phyloP scores from a whole-genome alignment of 1,140 invertebrate genomes.

The Reticulitermes speratus region DNA sequence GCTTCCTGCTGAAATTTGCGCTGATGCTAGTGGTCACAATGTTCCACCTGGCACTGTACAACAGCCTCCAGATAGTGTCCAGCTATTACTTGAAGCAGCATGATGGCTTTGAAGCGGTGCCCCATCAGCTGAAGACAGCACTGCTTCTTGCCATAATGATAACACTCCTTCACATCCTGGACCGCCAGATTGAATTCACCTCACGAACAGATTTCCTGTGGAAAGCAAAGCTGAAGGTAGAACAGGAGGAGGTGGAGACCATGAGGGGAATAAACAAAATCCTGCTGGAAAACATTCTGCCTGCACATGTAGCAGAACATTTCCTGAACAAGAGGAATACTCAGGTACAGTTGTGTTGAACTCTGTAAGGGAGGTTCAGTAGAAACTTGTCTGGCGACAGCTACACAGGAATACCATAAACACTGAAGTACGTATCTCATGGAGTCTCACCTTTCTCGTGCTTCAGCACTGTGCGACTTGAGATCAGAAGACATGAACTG shows the following conservation, averaged over 20 bases:
- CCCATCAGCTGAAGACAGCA: slow-evolving; percentile 61
- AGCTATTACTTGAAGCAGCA: slow-evolving; percentile 55
- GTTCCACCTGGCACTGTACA: slow-evolving; percentile 63
- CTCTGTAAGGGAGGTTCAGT: no score
- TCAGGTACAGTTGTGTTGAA: slow-evolving; percentile 50
- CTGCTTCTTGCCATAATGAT: slow-evolving; percentile 61
- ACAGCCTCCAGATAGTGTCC: slow-evolving; percentile 59
- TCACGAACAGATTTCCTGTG: slow-evolving; percentile 87
- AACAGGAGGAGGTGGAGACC: slow-evolving; percentile 92
- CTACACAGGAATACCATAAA: no score
- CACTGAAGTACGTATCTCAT: no score
- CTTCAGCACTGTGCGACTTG: no score
- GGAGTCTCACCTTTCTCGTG: no score
- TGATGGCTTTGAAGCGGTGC: slow-evolving; percentile 61
- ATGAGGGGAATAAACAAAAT: slow-evolving; percentile 95
- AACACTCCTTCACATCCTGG: slow-evolving; percentile 70
- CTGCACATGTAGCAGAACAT: slow-evolving; percentile 92
- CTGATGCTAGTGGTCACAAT: slow-evolving; percentile 70
- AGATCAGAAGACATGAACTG: no score
- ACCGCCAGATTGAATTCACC: slow-evolving; percentile 82
- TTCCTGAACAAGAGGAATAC: slow-evolving; percentile 70
- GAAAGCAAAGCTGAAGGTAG: slow-evolving; percentile 87
- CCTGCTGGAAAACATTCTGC: slow-evolving; percentile 94
- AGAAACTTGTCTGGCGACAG: no score
- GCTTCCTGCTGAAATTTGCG: slow-evolving; percentile 77